Conservation (phyloP, 2,113 vertebrate genomes). For the Prochilodus magdalenae region DNA sequence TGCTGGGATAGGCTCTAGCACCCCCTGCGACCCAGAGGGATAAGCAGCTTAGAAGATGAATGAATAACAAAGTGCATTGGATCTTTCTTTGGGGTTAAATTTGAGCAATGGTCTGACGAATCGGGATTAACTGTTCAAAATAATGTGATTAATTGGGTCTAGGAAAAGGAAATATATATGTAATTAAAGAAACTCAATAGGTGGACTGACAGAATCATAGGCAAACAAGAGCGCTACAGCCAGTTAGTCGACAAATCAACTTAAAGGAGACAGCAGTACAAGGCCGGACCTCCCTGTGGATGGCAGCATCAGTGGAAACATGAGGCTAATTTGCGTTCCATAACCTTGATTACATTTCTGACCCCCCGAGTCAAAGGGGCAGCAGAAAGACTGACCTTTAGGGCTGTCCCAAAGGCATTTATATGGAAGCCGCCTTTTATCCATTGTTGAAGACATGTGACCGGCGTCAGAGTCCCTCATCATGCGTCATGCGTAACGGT, state of each 20-base stretch:
- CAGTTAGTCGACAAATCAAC: slow-evolving; percentile 38
- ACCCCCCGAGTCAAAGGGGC: slow-evolving; percentile 41
- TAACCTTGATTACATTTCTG: slow-evolving; percentile 63
- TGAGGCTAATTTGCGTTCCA: slow-evolving; percentile 61
- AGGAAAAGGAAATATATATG: background rate
- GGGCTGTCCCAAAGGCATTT: slow-evolving; percentile 39
- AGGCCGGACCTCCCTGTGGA: slow-evolving; percentile 52
- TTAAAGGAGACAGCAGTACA: background rate
- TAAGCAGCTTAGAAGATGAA: too few relatives aligned
- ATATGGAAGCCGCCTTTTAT: slow-evolving; percentile 32
- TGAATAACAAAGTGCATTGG: too few relatives aligned
- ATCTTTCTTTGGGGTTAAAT: too few relatives aligned
- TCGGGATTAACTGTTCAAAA: too few relatives aligned
- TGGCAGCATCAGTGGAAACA: slow-evolving; percentile 59
- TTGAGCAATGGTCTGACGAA: too few relatives aligned
- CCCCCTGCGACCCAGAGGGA: too few relatives aligned
- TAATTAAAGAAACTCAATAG: background rate
- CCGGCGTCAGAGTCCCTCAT: background rate
- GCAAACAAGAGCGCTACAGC: background rate
- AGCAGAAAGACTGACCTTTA: slow-evolving; percentile 51
- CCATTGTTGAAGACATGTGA: slow-evolving; percentile 39
- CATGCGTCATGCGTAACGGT: background rate
- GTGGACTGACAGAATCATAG: background rate
- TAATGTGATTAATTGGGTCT: too few relatives aligned
- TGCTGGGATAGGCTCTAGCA: too few relatives aligned